Evolutionary conservation across 2,888 invertebrate genomes (phyloP), one percentile per base, ranked within the genome.

Genomic region (Eupithecia subfuscata): DNA sequence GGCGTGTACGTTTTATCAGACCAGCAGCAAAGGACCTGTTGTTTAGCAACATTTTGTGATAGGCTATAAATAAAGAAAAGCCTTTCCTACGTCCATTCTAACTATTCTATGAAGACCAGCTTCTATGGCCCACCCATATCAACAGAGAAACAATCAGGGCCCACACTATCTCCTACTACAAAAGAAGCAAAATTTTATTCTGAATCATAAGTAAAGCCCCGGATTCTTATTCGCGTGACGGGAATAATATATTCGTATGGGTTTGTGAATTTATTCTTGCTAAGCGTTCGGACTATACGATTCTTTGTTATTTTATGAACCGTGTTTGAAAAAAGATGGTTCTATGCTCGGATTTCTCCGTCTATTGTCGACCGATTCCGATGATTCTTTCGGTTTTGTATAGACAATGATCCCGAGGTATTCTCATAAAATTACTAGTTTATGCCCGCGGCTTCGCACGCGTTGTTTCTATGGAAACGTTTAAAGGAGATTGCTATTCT

Each of bases 231-330:
- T 12, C 64, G 64, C 64, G 34, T 64, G 67, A 40, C 22, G 14
- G 60, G 60, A 60, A 67, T 67, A 67, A 40, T 37, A 43, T 43
- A 67, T 43, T 64, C 64, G 64, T 64, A 67, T 22, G 18, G 43
- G 40, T 43, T 67, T 22, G n/a, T 40, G 43, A 67, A 67, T 22
- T 43, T 25, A 64, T 64, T 64, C 16, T 34, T 64, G 64, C 64
- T 30, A 64, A 34, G 64, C 64, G 34, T 18, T 18, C 22, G 60
- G 60, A 60, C 60, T 60, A 6, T 11, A 56, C 22, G 52, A 56
- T 60, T 60, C 25, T 25, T 60, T 25, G 5, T 25, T 60, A 25
- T 60, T 60, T 43, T 43, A 40, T 40, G 40, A 8, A 34, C 34
- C 34, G 2, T 34, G 34, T 34, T 34, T 7, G 34, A 40, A 40